Evolutionary conservation across 2,888 invertebrate genomes (phyloP).

Genomic region (Caenorhabditis imperialis): DNA sequence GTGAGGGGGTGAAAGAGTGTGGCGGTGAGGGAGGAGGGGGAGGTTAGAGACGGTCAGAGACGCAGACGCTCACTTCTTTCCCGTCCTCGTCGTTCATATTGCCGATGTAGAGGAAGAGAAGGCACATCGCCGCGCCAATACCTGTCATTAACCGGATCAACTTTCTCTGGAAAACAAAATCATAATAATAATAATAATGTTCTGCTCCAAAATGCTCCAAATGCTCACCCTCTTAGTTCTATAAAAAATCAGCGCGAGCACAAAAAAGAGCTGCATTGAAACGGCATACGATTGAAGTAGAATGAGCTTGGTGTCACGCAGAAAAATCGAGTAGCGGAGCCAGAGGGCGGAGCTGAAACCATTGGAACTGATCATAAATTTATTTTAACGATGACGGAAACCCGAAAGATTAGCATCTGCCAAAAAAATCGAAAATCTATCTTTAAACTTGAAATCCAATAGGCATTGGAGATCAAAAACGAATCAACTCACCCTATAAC

Average conservation of each 20-base stretch:
- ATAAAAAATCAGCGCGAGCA: constrained; percentile 71
- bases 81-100: constrained; percentile 70
- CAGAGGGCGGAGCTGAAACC: constrained; percentile 71
- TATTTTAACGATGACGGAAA: too few relatives aligned
- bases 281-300: constrained; percentile 73
- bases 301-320: constrained; percentile 73
- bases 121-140: constrained; percentile 56
- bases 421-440: too few relatives aligned
- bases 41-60: constrained; percentile 3
- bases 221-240: constrained; percentile 69
- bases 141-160: constrained; percentile 62
- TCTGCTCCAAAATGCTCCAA: background rate
- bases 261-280: constrained; percentile 73
- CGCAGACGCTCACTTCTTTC: constrained; percentile 57
- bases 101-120: constrained; percentile 68
- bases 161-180: constrained; percentile 59
- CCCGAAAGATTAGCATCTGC: too few relatives aligned
- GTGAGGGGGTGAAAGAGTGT: too few relatives aligned
- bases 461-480: background rate
- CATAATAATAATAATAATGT: background rate
- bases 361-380: too few relatives aligned
- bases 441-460: background rate
- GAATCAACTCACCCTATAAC: constrained; percentile 64
- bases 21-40: too few relatives aligned
- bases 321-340: constrained; percentile 76